Percentiles rank a stretch among this genome's conserved stretches.
Evolutionary conservation across 2,888 invertebrate species (phyloP).

Genomic region (Brachylomia viminalis): DNA sequence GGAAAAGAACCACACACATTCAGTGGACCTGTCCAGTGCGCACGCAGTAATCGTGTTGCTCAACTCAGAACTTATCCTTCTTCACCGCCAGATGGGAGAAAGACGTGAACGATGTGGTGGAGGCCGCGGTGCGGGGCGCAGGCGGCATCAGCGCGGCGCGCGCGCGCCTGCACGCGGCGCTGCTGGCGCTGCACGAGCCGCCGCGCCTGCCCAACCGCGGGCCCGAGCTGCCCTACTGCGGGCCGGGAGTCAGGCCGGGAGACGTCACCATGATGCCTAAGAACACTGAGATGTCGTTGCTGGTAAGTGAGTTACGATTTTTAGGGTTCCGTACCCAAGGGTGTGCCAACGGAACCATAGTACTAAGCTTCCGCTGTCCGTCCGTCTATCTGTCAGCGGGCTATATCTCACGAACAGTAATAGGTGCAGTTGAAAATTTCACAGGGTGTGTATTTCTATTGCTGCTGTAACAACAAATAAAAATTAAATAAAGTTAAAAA

Average conservation of each 20-base stretch:
- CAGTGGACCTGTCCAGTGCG: no score
- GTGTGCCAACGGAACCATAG: no score
- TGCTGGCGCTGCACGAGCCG: slow-evolving; percentile 82
- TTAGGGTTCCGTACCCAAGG: no score
- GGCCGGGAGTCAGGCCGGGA: slow-evolving; percentile 88
- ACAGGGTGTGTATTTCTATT: no score
- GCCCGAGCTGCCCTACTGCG: slow-evolving; percentile 91
- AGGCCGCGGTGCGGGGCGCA: slow-evolving; percentile 89
- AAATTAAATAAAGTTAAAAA: no score
- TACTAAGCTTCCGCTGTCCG: no score
- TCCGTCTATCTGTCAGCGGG: no score
- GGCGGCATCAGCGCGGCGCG: slow-evolving; percentile 85
- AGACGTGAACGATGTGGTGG: slow-evolving; percentile 90
- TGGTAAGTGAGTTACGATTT: slow-evolving; percentile 76
- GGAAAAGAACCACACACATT: no score
- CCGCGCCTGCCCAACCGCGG: slow-evolving; percentile 84
- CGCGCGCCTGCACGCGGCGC: slow-evolving; percentile 85
- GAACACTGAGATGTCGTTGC: slow-evolving; percentile 87
- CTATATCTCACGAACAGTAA: no score
- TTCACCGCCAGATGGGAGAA: slow-evolving; percentile 82
- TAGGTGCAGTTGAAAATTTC: no score
- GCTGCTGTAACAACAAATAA: no score
- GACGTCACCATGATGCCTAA: slow-evolving; percentile 89
- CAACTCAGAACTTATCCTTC: background rate
- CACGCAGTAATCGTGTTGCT: no score